Evolutionary conservation across 2,888 invertebrate species (phyloP).

Genomic region (Dioctria linearis): DNA sequence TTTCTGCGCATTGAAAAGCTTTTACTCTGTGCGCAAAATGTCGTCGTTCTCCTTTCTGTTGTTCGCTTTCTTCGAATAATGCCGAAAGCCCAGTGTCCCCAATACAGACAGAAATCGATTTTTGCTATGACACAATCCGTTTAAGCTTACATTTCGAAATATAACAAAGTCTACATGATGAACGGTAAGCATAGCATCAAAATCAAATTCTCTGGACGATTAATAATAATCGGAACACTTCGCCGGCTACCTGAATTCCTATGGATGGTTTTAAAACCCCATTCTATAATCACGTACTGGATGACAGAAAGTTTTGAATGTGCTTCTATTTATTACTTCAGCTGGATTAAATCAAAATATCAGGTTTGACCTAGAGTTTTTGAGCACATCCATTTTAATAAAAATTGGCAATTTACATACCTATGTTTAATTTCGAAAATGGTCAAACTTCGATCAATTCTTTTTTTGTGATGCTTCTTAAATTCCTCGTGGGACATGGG

Average conservation of each 20-base stretch:
- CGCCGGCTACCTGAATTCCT: constrained; percentile 18
- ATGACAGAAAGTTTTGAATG: too few species aligned
- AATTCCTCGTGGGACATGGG: too few species aligned
- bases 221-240: constrained; percentile 26
- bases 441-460: too few species aligned
- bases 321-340: too few species aligned
- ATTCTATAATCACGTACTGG: too few species aligned
- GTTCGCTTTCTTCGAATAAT: constrained; percentile 5
- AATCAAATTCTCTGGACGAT: constrained; percentile 25
- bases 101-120: constrained; percentile 51
- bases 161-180: neutral
- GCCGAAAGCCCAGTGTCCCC: constrained; percentile 27
- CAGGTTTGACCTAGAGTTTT: too few species aligned
- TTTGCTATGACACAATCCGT: constrained; percentile 42
- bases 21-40: constrained; percentile 30
- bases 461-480: too few species aligned
- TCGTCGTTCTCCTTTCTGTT: neutral
- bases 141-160: neutral
- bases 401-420: too few species aligned
- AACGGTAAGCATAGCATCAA: constrained; percentile 4
- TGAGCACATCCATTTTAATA: too few species aligned
- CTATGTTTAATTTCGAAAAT: too few species aligned
- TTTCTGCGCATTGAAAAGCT: constrained; percentile 22
- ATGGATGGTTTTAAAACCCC: neutral
- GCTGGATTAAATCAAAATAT: too few species aligned